Percentiles rank a stretch among this genome's conserved stretches.
Evolutionary conservation across 1,140 invertebrate species (phyloP).

Genomic region (Ctenoplectra terminalis): DNA sequence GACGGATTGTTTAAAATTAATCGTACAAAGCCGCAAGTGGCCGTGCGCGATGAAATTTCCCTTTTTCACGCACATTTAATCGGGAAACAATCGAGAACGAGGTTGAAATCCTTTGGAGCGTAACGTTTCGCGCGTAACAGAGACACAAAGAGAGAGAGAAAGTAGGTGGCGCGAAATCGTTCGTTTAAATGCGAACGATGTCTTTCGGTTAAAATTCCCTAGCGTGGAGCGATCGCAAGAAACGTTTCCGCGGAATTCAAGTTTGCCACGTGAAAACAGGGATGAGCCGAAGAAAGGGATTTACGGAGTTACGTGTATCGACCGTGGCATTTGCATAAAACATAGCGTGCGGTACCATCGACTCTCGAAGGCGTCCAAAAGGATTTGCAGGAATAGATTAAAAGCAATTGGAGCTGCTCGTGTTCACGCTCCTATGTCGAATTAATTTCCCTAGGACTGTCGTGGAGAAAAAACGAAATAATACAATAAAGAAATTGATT

Average conservation of each 20-base stretch:
- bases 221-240: slow-evolving; percentile 31
- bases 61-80: not conserved
- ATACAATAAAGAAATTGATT: not conserved
- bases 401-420: not conserved
- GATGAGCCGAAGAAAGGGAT: slow-evolving; percentile 8
- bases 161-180: not conserved
- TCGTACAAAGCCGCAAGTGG: slow-evolving; percentile 2
- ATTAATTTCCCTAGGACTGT: not conserved
- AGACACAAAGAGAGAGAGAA: too few relatives aligned
- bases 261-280: slow-evolving; percentile 19
- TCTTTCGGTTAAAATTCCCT: slow-evolving; percentile 3
- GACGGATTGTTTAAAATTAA: not conserved
- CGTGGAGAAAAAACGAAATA: not conserved
- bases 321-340: slow-evolving; percentile 35
- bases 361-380: not conserved
- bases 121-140: not conserved
- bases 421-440: not conserved
- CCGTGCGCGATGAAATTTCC: not conserved
- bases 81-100: slow-evolving; percentile 3
- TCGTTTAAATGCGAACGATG: slow-evolving; percentile 27
- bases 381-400: slow-evolving; percentile 17
- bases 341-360: slow-evolving; percentile 6
- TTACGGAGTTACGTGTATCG: slow-evolving; percentile 28
- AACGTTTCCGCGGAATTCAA: slow-evolving; percentile 17
- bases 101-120: not conserved